phyloP scores from a whole-genome alignment of 2,888 invertebrate species.

The Quadriops clusia region DNA sequence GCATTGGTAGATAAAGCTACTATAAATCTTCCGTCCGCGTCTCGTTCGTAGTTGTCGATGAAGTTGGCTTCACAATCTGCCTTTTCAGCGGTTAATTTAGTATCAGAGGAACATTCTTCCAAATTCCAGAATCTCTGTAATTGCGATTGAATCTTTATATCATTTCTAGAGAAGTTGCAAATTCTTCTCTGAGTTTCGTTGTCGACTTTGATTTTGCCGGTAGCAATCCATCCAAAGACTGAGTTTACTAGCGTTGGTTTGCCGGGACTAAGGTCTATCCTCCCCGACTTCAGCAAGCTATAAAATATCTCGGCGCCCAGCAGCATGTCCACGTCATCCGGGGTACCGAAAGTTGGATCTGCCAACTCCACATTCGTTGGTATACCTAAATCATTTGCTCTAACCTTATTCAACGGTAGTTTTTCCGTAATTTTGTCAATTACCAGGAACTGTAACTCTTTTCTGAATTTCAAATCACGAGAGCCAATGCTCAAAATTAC shows the following conservation, averaged over 20 bases:
- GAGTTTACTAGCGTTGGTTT: conserved; percentile 4
- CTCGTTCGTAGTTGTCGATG: no score
- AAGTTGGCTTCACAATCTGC: no score
- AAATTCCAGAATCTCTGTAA: neutral
- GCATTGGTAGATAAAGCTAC: neutral
- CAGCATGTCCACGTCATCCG: conserved; percentile 3
- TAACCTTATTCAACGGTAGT: no score
- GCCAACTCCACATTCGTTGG: conserved; percentile 3
- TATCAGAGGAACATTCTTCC: no score
- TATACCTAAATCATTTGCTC: no score
- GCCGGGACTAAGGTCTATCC: neutral
- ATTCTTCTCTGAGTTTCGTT: neutral
- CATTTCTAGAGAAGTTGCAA: neutral
- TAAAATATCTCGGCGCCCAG: conserved; percentile 7
- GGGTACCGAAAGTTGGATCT: conserved; percentile 4
- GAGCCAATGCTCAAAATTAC: no score
- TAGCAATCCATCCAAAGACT: conserved; percentile 2
- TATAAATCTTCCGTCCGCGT: neutral
- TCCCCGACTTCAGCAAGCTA: neutral
- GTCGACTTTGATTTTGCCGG: neutral
- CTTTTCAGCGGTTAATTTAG: no score
- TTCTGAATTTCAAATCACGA: no score
- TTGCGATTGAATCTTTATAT: neutral
- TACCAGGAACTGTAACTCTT: no score
- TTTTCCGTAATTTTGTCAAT: no score